Conservation (phyloP, 2,113 vertebrate species). For the Syngnathoides biaculeatus region DNA sequence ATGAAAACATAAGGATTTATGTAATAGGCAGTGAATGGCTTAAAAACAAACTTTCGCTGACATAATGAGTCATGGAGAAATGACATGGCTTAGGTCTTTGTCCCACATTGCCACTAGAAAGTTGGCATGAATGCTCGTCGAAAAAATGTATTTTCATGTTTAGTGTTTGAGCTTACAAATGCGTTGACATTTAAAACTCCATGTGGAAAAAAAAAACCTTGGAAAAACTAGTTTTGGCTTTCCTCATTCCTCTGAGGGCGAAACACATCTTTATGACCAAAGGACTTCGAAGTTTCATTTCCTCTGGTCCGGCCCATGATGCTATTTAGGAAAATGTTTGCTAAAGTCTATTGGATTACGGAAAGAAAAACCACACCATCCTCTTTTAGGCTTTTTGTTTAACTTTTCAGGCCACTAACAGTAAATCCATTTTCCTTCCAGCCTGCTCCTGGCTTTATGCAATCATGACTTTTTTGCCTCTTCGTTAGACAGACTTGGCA, state of each 20-base stretch:
- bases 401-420: slow-evolving; percentile 60
- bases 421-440: slow-evolving; percentile 59
- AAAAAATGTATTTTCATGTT: slow-evolving; percentile 8
- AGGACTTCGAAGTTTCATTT: slow-evolving; percentile 51
- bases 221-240: slow-evolving; percentile 33
- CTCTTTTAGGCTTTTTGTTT: slow-evolving; percentile 63
- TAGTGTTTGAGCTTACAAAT: slow-evolving; percentile 19
- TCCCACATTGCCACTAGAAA: slow-evolving; percentile 7
- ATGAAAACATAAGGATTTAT: neutral
- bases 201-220: slow-evolving; percentile 41
- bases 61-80: slow-evolving; percentile 1
- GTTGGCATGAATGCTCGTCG: neutral
- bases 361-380: slow-evolving; percentile 60
- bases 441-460: slow-evolving; percentile 56
- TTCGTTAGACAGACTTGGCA: slow-evolving; percentile 53
- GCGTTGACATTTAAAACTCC: slow-evolving; percentile 19
- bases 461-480: slow-evolving; percentile 54
- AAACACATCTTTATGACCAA: slow-evolving; percentile 48
- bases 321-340: slow-evolving; percentile 52
- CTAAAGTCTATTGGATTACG: slow-evolving; percentile 59
- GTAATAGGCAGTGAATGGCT: slow-evolving; percentile 1
- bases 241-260: slow-evolving; percentile 22
- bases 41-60: neutral
- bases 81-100: neutral
- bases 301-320: slow-evolving; percentile 51